phyloP scores from a whole-genome alignment of 37 sponge, comb jelly and placozoan species.

The Oscarella lobularis region DNA sequence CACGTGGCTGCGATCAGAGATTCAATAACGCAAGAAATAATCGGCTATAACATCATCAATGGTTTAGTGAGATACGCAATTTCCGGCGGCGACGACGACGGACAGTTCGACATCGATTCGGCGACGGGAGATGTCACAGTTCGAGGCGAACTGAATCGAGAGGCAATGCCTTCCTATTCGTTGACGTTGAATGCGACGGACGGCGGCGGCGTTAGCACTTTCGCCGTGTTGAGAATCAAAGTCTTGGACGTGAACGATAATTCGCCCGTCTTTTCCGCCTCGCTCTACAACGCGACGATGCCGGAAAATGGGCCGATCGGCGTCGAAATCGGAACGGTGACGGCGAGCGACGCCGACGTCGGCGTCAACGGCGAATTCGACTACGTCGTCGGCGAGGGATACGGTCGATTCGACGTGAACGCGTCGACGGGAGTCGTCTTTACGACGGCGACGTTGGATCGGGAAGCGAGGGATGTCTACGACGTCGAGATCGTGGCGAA shows the following conservation, averaged over 20 bases:
- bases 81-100: conserved; percentile 25
- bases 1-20: not conserved
- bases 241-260: conserved; percentile 6
- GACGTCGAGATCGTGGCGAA: conserved; percentile 22
- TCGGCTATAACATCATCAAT: not conserved
- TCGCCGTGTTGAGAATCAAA: not conserved
- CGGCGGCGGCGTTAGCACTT: conserved; percentile 13
- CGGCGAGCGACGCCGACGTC: conserved; percentile 47
- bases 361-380: conserved; percentile 31
- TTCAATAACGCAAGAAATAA: not conserved
- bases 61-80: conserved; percentile 20
- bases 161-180: conserved; percentile 15
- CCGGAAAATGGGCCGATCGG: conserved; percentile 33
- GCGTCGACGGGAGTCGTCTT: conserved; percentile 18
- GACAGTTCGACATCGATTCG: conserved; percentile 42
- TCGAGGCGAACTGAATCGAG: conserved; percentile 40
- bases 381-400: conserved; percentile 5
- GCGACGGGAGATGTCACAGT: conserved; percentile 32
- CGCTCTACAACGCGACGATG: conserved; percentile 13
- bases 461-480: conserved; percentile 10
- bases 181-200: conserved; percentile 43
- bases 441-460: conserved; percentile 7
- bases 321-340: conserved; percentile 1
- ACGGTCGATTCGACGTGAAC: conserved; percentile 27
- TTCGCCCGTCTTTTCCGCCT: not conserved